Percentiles rank a stretch among this genome's conserved stretches.
Conservation (phyloP, 2,113 vertebrate species). For the Hyla sarda region DNA sequence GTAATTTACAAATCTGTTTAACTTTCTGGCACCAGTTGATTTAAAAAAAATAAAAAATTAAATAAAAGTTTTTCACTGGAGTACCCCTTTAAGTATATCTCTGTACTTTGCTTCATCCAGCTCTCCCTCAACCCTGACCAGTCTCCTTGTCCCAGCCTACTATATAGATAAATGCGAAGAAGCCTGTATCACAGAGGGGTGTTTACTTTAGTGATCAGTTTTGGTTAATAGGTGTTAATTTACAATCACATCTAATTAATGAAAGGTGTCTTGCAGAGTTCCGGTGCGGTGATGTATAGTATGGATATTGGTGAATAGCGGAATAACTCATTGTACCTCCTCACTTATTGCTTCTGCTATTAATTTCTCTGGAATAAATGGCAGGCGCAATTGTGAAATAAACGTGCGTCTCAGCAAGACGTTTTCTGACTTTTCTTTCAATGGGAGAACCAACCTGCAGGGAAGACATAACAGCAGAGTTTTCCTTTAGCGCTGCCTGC, state of each 20-base stretch:
- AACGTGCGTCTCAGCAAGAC: constrained; percentile 10
- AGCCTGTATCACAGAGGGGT: too few relatives aligned
- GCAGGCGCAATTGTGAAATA: neutral
- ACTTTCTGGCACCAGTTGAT: too few relatives aligned
- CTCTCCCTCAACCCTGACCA: too few relatives aligned
- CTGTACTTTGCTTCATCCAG: too few relatives aligned
- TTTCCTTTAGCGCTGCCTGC: constrained; percentile 12
- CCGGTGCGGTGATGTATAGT: neutral
- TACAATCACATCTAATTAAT: neutral
- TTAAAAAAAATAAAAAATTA: too few relatives aligned
- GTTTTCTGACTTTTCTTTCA: constrained; percentile 24
- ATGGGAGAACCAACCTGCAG: constrained; percentile 6
- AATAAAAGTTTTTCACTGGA: too few relatives aligned
- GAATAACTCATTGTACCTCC: constrained; percentile 4
- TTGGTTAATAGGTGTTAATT: neutral
- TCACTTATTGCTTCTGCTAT: neutral
- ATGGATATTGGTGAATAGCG: neutral
- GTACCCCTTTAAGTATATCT: too few relatives aligned
- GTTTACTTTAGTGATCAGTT: neutral
- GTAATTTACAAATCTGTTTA: too few relatives aligned
- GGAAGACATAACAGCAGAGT: neutral
- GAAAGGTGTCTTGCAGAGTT: neutral
- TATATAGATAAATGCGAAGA: too few relatives aligned
- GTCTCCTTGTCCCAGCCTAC: too few relatives aligned
- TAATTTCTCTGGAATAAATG: constrained; percentile 1